These are phyloP conservation scores for Sebastes reedi DNA, from an alignment of 2,797 vertebrate genomes.

Conservation along the genomic window DNA sequence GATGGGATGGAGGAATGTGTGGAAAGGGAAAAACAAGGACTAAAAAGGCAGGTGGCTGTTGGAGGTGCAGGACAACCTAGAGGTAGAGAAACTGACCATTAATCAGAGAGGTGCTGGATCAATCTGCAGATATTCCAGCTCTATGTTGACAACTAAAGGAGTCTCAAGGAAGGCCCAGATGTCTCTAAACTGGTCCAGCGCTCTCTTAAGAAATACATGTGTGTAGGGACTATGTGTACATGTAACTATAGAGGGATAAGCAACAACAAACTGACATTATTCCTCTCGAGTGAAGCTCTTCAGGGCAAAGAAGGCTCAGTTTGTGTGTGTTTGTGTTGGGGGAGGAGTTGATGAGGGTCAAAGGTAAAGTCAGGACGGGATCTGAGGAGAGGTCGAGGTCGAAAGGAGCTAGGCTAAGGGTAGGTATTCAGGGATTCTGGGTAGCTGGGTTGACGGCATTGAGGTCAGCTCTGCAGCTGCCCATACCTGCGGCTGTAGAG, in stretches of 20 bases:
- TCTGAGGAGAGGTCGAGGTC: conserved; percentile 43
- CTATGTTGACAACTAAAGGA: background rate
- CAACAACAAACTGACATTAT: background rate
- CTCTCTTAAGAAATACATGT: background rate
- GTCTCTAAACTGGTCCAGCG: background rate
- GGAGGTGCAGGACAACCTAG: background rate
- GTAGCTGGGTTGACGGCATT: conserved; percentile 57
- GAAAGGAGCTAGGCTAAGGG: conserved; percentile 57
- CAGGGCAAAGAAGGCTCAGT: conserved; percentile 26
- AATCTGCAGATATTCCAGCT: background rate
- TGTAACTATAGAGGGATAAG: background rate
- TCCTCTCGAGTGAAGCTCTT: background rate
- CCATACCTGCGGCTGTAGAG: conserved; percentile 87
- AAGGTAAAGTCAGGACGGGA: conserved; percentile 49
- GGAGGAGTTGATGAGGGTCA: conserved; percentile 28
- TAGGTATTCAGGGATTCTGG: conserved; percentile 44
- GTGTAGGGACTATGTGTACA: background rate
- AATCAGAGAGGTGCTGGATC: background rate
- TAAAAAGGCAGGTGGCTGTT: background rate
- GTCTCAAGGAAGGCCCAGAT: background rate
- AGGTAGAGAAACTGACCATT: conserved; percentile 20
- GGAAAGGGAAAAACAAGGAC: conserved; percentile 15
- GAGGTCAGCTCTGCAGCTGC: conserved; percentile 66
- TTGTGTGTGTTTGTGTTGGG: conserved; percentile 18
- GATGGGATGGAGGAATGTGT: conserved; percentile 1